Evolutionary conservation across 2,797 vertebrate genomes (phyloP).

Genomic region (Enteromius mattozi): DNA sequence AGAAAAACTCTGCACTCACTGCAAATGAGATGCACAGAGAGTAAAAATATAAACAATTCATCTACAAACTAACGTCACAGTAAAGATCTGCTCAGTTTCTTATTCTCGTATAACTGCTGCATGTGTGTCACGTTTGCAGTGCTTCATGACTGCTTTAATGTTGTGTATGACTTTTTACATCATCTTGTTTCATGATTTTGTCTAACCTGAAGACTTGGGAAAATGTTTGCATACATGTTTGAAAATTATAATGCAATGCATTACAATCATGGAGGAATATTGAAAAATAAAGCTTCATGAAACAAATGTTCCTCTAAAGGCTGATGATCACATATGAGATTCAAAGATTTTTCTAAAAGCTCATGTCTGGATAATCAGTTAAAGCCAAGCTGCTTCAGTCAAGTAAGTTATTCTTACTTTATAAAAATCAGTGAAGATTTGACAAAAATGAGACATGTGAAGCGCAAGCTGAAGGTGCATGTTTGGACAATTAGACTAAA

Average conservation of each 20-base stretch:
- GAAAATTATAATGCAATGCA: not conserved
- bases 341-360: not conserved
- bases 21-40: not conserved
- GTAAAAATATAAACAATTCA: not conserved
- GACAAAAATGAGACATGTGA: not conserved
- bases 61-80: not conserved
- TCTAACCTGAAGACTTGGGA: not conserved
- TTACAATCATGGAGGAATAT: not conserved
- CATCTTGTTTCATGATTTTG: not conserved
- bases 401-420: not conserved
- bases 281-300: not conserved
- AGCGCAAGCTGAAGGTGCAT: not conserved
- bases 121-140: not conserved
- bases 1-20: not conserved
- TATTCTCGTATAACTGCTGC: not conserved
- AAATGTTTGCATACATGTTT: too few species aligned
- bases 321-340: not conserved
- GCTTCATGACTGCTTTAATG: not conserved
- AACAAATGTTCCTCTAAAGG: not conserved
- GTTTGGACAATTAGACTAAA: not conserved
- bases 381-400: not conserved
- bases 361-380: not conserved
- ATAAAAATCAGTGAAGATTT: not conserved
- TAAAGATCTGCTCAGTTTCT: not conserved
- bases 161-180: not conserved